Evolutionary conservation across 92 coral and sea anemone species (phyloP), one percentile per base, ranked within the genome.

Genomic region (Palythoa caribaeorum): DNA sequence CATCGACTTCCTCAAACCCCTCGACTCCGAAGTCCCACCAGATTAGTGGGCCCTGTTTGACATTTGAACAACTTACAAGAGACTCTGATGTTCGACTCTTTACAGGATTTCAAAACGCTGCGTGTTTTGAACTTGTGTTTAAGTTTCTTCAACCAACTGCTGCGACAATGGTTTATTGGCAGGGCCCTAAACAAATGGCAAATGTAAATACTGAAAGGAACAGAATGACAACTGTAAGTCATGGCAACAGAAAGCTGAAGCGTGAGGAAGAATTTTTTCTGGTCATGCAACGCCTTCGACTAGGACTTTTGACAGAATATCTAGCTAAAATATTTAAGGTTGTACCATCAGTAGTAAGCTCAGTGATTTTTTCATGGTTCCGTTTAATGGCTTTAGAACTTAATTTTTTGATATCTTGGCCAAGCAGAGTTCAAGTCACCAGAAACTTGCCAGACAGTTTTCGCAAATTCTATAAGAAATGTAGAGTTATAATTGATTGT

Each of bases 121-220:
- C 79, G 8, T 51, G 38, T 12, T 85, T 85, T 84, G 80, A 38
- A 83, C 38, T 75, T 14, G 72, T 89, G 21, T 89, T 89, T 89
- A 51, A 75, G 19, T 77, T 39, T 13, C 86, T 90, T 0, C 78
- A 78, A 13, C 79, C 71, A 37, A 77, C 80, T 20, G 89, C 89
- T n/a, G 50, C 54, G 17, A 85, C 55, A 5, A 85, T 90, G 92
- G 73, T 40, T 12, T 90, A 90, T 80, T 90, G 89, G 90, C 77
- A 70, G 51, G 92, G 87, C 2, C 9, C 37, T 15, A 90, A 90
- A 85, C 75, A 90, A 85, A 83, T 87, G 38, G 66, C 20, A 47
- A 52, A 51, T 16, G 78, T 72, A 20, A 50, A 52, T 47, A 62
- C 77, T 20, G 81, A 78, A 50, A 73, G 69, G 36, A 19, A 38